Evolutionary conservation across 2,888 invertebrate genomes (phyloP).

Genomic region (Balanococcus diminutus): DNA sequence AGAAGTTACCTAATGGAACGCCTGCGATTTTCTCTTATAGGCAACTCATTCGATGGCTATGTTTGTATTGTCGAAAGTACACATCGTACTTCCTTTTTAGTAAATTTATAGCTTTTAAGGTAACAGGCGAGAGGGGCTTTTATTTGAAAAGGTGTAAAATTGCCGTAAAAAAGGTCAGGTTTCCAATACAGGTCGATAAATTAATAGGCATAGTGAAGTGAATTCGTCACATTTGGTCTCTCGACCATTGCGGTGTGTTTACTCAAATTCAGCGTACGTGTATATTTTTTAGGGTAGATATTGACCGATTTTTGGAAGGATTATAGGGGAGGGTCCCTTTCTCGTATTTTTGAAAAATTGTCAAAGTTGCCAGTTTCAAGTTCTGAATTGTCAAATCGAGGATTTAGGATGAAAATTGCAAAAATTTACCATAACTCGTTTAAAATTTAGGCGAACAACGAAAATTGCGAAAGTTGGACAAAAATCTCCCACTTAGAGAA

Average conservation of each 20-base stretch:
- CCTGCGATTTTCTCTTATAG: background rate
- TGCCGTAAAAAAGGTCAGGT: background rate
- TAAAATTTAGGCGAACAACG: too few relatives aligned
- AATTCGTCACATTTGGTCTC: background rate
- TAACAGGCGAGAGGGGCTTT: background rate
- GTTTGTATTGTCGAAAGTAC: slow-evolving; percentile 15
- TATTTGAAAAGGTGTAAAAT: slow-evolving; percentile 28
- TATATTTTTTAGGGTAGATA: too few relatives aligned
- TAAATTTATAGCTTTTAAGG: background rate
- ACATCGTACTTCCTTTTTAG: slow-evolving; percentile 7
- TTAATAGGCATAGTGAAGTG: slow-evolving; percentile 11
- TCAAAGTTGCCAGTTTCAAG: too few relatives aligned
- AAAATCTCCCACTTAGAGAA: too few relatives aligned
- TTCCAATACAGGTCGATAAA: slow-evolving; percentile 19
- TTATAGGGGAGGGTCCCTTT: too few relatives aligned
- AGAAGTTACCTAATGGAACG: slow-evolving; percentile 9
- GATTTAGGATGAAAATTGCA: too few relatives aligned
- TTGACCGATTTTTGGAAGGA: background rate
- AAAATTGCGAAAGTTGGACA: too few relatives aligned
- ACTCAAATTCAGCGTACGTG: too few relatives aligned
- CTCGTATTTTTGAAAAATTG: too few relatives aligned
- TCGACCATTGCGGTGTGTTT: too few relatives aligned
- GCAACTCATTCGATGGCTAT: background rate
- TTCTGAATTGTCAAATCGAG: too few relatives aligned
- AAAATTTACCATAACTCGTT: too few relatives aligned